Percentiles rank a stretch among this genome's conserved stretches.
Conservation (phyloP, 1,140 invertebrate genomes). For the Caenorhabditis tropicalis region DNA sequence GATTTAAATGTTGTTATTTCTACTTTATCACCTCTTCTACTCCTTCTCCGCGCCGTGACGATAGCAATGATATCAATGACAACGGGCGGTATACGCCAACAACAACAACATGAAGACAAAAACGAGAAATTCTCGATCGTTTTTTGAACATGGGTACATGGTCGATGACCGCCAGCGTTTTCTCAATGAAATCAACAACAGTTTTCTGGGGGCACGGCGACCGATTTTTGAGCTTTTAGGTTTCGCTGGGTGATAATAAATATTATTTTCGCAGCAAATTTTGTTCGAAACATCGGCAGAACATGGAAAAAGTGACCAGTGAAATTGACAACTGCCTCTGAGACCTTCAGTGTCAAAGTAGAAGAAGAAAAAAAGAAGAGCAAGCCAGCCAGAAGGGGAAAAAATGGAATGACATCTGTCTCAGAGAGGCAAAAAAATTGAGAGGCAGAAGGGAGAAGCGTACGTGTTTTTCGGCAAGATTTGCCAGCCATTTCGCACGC, state of each 20-base stretch:
- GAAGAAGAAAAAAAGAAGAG: neutral
- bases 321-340: neutral
- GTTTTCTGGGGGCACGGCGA: neutral
- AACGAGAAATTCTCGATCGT: neutral
- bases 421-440: neutral
- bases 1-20: neutral
- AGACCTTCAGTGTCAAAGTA: no score
- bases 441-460: neutral
- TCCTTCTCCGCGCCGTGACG: neutral
- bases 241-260: no score
- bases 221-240: slow-evolving; percentile 1
- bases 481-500: neutral
- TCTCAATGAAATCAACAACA: neutral
- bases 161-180: neutral
- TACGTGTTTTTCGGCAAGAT: slow-evolving; percentile 34
- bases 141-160: slow-evolving; percentile 5
- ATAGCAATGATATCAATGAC: neutral
- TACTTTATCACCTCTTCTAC: neutral
- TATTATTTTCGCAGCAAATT: no score
- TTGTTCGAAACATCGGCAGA: no score
- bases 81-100: neutral
- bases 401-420: neutral
- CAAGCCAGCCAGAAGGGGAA: neutral
- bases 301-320: neutral
- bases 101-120: neutral